A percentile compares a stretch with the other conserved stretches of the same genome.
These are phyloP conservation scores for Melanerpes aurifrons DNA, from an alignment of 2,113 vertebrate genomes.

Conservation along the genomic window DNA sequence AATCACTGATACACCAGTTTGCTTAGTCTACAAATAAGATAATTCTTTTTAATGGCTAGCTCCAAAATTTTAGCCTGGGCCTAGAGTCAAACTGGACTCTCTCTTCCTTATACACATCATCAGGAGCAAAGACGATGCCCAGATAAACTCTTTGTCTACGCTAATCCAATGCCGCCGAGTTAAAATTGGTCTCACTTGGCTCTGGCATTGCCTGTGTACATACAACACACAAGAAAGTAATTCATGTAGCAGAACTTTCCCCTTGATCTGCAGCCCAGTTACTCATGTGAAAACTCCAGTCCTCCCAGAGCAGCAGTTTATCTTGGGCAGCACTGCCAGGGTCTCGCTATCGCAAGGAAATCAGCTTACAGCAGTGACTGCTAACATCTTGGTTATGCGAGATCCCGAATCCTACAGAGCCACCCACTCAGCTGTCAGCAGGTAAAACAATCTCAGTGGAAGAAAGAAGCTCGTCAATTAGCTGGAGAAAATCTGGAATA, in stretches of 20 bases:
- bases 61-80: not conserved
- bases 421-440: conserved; percentile 26
- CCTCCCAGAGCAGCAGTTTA: not conserved
- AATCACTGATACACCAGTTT: not conserved
- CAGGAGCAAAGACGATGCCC: not conserved
- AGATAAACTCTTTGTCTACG: not conserved
- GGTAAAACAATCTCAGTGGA: not conserved
- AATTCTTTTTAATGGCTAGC: not conserved
- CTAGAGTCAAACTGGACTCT: not conserved
- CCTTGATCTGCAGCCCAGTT: not conserved
- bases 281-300: not conserved
- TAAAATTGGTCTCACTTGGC: not conserved
- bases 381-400: not conserved
- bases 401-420: not conserved
- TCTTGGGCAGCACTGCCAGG: not conserved
- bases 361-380: not conserved
- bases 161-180: fast-evolving
- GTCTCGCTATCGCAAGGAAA: not conserved
- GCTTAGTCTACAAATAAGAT: conserved; percentile 35
- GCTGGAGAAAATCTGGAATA: not conserved
- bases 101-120: not conserved
- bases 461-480: conserved; percentile 17
- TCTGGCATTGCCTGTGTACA: not conserved
- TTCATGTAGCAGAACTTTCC: not conserved
- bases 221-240: not conserved